Percentiles rank a stretch among this genome's conserved stretches.
Evolutionary conservation across 2,888 invertebrate genomes (phyloP).

Genomic region (Dolomedes plantarius): DNA sequence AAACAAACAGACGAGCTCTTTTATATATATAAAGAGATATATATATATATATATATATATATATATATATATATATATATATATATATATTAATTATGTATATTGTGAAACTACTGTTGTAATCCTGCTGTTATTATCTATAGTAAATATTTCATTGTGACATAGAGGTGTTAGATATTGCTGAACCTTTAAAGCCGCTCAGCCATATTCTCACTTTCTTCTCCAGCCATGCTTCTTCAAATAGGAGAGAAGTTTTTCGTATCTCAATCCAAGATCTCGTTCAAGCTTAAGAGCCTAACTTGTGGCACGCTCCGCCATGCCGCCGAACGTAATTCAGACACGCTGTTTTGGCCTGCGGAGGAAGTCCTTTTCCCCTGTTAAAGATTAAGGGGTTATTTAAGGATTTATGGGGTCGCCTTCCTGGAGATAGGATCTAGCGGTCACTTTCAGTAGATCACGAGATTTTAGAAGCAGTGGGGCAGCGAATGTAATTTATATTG

Average conservation of each 20-base stretch:
- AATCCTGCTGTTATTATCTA: no score
- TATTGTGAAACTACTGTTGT: no score
- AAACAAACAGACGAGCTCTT: no score
- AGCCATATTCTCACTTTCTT: not conserved
- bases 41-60: no score
- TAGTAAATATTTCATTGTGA: no score
- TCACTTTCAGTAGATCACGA: not conserved
- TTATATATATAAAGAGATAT: no score
- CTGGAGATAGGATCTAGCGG: conserved; percentile 1
- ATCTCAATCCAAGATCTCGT: not conserved
- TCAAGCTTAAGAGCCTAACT: conserved; percentile 13
- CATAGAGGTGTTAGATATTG: not conserved
- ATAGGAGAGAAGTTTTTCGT: not conserved
- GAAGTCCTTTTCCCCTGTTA: not conserved
- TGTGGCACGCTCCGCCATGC: conserved; percentile 45
- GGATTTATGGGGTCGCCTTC: not conserved
- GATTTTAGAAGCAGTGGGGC: not conserved
- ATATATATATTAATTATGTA: no score
- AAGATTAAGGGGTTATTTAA: conserved; percentile 1
- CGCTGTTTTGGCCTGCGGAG: conserved; percentile 21
- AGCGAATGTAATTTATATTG: not conserved
- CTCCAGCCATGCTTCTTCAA: not conserved
- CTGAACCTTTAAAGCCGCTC: not conserved
- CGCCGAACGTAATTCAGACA: conserved; percentile 24
- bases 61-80: no score